phyloP scores from a whole-genome alignment of 92 coral and sea anemone species.

The Plumapathes pennacea region DNA sequence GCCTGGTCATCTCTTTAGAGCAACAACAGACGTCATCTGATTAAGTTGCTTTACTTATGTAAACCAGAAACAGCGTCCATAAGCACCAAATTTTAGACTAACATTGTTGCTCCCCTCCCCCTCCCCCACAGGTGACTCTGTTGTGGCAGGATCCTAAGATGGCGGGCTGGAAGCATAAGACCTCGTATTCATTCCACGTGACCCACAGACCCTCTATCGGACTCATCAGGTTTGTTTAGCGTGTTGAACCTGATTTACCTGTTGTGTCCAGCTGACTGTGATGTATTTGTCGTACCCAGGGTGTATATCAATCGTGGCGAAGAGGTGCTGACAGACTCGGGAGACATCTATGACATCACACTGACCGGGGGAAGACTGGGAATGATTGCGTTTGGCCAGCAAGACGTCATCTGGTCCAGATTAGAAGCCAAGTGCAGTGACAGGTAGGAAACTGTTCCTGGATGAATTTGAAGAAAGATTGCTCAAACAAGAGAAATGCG shows the following conservation, averaged over 20 bases:
- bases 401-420: constrained; percentile 94
- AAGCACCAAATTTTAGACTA: too few species aligned
- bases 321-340: constrained; percentile 79
- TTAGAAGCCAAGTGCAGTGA: constrained; percentile 89
- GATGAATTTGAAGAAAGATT: too few species aligned
- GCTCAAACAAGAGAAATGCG: too few species aligned
- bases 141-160: constrained; percentile 92
- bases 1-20: too few species aligned
- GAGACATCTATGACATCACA: constrained; percentile 76
- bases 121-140: constrained; percentile 58
- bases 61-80: too few species aligned
- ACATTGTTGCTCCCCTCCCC: too few species aligned
- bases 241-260: not conserved
- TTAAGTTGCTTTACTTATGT: too few species aligned
- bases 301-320: constrained; percentile 76
- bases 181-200: constrained; percentile 74
- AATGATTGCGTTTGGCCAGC: constrained; percentile 91
- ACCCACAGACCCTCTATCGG: constrained; percentile 91
- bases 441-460: constrained; percentile 47
- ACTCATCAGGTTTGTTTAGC: constrained; percentile 64
- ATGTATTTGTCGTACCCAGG: constrained; percentile 20
- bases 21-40: too few species aligned
- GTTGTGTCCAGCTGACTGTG: not conserved
- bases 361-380: constrained; percentile 98
- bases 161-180: constrained; percentile 92